Evolutionary conservation across 2,888 invertebrate genomes (phyloP), one percentile per base, ranked within the genome.

Genomic region (Cynaeus angustus): DNA sequence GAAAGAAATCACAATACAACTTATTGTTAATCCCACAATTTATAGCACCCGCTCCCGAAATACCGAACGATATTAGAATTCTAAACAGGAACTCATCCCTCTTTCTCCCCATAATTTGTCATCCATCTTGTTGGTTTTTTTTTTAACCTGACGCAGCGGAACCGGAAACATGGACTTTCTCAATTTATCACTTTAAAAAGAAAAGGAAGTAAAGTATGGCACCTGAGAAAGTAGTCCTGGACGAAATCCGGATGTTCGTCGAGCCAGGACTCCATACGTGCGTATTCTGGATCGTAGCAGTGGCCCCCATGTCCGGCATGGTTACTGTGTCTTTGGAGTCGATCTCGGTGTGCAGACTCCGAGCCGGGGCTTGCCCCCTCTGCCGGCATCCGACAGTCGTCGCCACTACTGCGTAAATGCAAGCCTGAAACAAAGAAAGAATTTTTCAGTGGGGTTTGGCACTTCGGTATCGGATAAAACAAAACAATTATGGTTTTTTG

Each of bases 191-290:
- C 21, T 21, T 4, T 1, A 1, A 21, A 21, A 21, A 21, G 21
- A 21, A 21, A 21, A 21, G 4, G n/a, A n/a, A n/a, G n/a, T n/a
- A n/a, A n/a, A n/a, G n/a, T n/a, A n/a, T n/a, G n/a, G 26, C 83
- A 94, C 95, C 96, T 93, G 86, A 96, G 89, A 85, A 97, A 97
- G 86, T 97, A 98, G 86, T 97, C 96, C 85, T 96, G 94, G 76
- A 95, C 94, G 85, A 97, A 98, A 85, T 96, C 96, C 78, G 95
- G 96, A 88, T 98, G 97, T 85, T 97, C 97, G 86, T 98, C 97
- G 78, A 98, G 91, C 97, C 97, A 98, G 79, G 95, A 92, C 87
- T 97, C 97, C 88, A 97, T 95, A 75, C 93, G 91, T 68, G 95
- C 93, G 85, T 94, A 94, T 85, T 95, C 95, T 75, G 94, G 91